Base-by-base conservation (phyloP, 1,140 invertebrate genomes). In the Spodoptera frugiperda region DNA sequence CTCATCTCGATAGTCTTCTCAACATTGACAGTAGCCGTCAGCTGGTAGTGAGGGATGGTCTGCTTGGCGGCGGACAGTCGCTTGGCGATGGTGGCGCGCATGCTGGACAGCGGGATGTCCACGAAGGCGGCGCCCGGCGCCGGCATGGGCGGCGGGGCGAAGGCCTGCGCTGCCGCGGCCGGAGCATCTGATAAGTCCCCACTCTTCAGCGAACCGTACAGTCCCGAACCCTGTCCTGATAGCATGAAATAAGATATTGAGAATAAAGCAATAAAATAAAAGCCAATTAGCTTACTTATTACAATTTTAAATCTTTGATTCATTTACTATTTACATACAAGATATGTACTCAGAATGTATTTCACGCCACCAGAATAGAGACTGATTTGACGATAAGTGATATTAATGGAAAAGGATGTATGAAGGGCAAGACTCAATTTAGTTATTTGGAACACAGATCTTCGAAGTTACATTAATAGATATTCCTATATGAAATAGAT, bases 11-110 rank as follows among this genome's bases (percentile, higher is more conserved):
- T 57, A 2, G 93, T 94, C 84, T 96, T 96, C 87, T 99, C 98
- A 85, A 99, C 96, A 86, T 97, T 96, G 48, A 99, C 95, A 76
- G 99, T 98, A 33, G 97, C 95, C 0, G 97, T 97, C 0, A 99
- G 94, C 93, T 99, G 99, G 94, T 99, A 99, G 94, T 99, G 99
- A 25, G 99, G 99, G 89, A 99, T 98, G 33, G 95, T 96, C 84
- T 96, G 96, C 95, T 99, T 99, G 44, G 99, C 99, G 87, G 98
- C 96, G 0, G 97, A 91, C 21, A 99, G 95, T 80, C 99, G 94
- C 93, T 98, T 98, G 5, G 99, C 99, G 88, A 99, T 99, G 21
- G 98, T 96, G 74, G 96, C 96, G 77, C 99, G 95, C 93, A 99
- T 98, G 87, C 96, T 97, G 0, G 98, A 97, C 30, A 99, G 94